Evolutionary conservation across 37 sponge, comb jelly and placozoan species (phyloP), one percentile per base, ranked within the genome.

Genomic region (Bolinopsis microptera): DNA sequence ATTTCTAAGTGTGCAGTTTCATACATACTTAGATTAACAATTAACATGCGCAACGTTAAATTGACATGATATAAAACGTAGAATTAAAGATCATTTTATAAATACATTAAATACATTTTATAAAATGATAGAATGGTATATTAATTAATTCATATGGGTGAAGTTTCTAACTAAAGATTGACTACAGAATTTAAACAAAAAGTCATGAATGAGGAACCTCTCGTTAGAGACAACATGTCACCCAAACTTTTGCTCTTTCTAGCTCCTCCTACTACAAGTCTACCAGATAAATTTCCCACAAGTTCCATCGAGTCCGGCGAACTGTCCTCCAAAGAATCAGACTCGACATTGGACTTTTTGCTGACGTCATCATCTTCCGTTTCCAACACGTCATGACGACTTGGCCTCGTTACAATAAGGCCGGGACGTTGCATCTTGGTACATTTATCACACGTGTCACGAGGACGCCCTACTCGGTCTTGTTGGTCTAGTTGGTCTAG

Each of bases 161-260:
- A n/a, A n/a, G n/a, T n/a, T n/a, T n/a, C n/a, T n/a, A n/a, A n/a
- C n/a, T n/a, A n/a, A n/a, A n/a, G n/a, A n/a, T n/a, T n/a, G n/a
- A n/a, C n/a, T n/a, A n/a, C n/a, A n/a, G n/a, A n/a, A n/a, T n/a
- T n/a, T n/a, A n/a, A n/a, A n/a, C n/a, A n/a, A n/a, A n/a, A n/a
- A 13, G 61, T 48, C 5, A 48, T 5, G 13, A 48, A 13, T 48
- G 61, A 48, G 13, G 61, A 48, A 48, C 61, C 61, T 48, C 13
- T 48, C 5, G 61, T 48, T 5, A 48, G 61, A 13, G 61, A 48
- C 61, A 48, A 48, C 61, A 48, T 30, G 75, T 72, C 75, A n/a
- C 75, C 75, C 27, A 72, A n/a, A 72, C 75, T 72, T n/a, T 72
- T 72, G 75, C 75, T 72, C 31, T 72, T 72, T 5, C 31, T 8